Conservation (phyloP, 1,140 invertebrate genomes). For the Papilio aristodemus region DNA sequence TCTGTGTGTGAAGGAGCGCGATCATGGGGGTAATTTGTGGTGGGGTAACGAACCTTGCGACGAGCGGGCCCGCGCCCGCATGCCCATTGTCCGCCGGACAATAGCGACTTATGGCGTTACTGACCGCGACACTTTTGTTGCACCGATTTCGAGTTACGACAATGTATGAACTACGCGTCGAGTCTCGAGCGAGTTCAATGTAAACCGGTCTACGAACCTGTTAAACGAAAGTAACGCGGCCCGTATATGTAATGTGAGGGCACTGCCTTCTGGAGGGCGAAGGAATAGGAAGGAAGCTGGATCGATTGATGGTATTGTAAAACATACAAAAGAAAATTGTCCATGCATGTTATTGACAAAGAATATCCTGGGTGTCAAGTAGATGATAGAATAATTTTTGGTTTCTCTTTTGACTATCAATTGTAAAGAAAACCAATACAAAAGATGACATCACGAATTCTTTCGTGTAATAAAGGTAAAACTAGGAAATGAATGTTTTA, state of each 20-base stretch:
- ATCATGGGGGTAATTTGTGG: conserved; percentile 71
- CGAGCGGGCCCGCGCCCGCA: conserved; percentile 45
- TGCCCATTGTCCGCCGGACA: conserved; percentile 56
- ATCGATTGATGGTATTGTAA: neutral
- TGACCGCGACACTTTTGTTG: conserved; percentile 33
- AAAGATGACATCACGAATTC: too few species aligned
- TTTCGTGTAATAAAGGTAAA: too few species aligned
- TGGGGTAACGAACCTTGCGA: conserved; percentile 54
- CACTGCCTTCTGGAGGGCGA: neutral
- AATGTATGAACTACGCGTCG: conserved; percentile 5
- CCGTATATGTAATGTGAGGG: conserved; percentile 20
- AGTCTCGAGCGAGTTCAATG: neutral
- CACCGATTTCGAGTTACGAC: conserved; percentile 12
- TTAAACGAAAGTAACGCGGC: conserved; percentile 21
- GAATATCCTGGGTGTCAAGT: too few species aligned
- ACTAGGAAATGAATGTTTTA: too few species aligned
- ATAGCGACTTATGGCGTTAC: conserved; percentile 41
- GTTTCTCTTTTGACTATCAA: too few species aligned
- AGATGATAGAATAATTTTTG: too few species aligned
- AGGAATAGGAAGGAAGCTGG: neutral
- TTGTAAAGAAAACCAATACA: too few species aligned
- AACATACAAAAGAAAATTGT: neutral
- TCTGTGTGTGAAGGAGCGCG: conserved; percentile 45
- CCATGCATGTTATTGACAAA: neutral
- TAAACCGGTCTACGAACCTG: conserved; percentile 20